Conservation (phyloP, 2,888 invertebrate genomes). For the Agrochola macilenta region DNA sequence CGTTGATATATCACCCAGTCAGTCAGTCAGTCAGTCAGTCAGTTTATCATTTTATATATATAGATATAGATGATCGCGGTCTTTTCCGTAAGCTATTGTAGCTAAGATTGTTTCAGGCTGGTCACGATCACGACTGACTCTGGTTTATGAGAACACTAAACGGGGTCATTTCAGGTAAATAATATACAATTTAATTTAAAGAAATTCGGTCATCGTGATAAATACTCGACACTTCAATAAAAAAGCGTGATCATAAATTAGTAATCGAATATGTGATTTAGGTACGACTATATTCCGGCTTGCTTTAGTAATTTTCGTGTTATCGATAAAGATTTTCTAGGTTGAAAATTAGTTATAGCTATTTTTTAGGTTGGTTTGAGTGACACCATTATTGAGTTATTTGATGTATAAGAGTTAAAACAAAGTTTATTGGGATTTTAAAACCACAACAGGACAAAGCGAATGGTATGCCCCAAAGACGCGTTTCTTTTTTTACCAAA, state of each 20-base stretch:
- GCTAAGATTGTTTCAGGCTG: conserved; percentile 2
- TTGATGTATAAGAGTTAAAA: background rate
- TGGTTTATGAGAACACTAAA: background rate
- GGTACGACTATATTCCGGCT: background rate
- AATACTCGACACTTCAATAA: background rate
- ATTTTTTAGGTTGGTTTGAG: conserved; percentile 1
- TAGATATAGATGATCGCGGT: background rate
- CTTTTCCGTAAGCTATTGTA: background rate
- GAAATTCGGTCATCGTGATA: background rate
- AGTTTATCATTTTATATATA: too few species aligned
- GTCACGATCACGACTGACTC: conserved; percentile 20
- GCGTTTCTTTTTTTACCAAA: background rate
- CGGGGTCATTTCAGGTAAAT: background rate
- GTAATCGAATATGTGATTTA: background rate
- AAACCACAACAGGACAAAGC: background rate
- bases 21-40: too few species aligned
- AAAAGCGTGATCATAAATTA: background rate
- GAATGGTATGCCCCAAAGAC: background rate
- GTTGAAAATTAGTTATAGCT: background rate
- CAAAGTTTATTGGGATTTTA: background rate
- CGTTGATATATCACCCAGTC: too few species aligned
- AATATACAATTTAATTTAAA: conserved; percentile 1
- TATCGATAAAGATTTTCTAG: background rate
- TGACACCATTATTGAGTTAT: background rate
- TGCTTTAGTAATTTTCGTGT: background rate